A percentile compares a stretch with the other conserved stretches of the same genome.
phyloP scores from a whole-genome alignment of 2,888 invertebrate genomes.

The Eulithis testata region DNA sequence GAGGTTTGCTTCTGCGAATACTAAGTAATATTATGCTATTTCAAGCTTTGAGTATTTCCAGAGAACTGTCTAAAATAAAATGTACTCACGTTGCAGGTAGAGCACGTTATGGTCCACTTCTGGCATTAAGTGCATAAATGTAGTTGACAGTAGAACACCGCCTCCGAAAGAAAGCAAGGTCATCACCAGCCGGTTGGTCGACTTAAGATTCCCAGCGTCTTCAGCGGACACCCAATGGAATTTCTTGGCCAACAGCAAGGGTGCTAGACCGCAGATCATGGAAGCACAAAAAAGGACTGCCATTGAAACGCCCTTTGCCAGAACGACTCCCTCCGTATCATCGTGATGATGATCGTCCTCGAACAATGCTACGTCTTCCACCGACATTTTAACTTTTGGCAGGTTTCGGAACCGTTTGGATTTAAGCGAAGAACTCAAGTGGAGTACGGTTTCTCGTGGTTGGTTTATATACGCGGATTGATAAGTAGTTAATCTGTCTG shows the following conservation, averaged over 20 bases:
- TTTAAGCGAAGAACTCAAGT: slow-evolving; percentile 37
- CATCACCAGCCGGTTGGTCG: slow-evolving; percentile 82
- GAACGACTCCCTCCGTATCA: slow-evolving; percentile 78
- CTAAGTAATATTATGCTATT: not conserved
- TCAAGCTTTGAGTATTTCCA: not conserved
- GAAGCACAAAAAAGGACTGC: slow-evolving; percentile 90
- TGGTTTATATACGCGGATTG: slow-evolving; percentile 60
- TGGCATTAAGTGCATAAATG: slow-evolving; percentile 92
- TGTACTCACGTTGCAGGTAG: slow-evolving; percentile 81
- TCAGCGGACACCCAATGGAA: slow-evolving; percentile 85
- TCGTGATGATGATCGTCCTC: slow-evolving; percentile 49
- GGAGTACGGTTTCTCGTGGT: slow-evolving; percentile 56
- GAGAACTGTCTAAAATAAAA: not conserved
- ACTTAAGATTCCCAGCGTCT: slow-evolving; percentile 75
- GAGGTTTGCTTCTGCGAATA: not conserved
- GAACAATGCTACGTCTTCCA: slow-evolving; percentile 36
- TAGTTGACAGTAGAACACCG: slow-evolving; percentile 92
- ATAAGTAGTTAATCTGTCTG: slow-evolving; percentile 63
- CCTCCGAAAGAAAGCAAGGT: slow-evolving; percentile 91
- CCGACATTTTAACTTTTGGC: slow-evolving; percentile 48
- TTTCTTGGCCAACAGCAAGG: slow-evolving; percentile 88
- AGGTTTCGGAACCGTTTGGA: slow-evolving; percentile 28
- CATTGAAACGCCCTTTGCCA: slow-evolving; percentile 93
- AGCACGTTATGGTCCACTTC: slow-evolving; percentile 89
- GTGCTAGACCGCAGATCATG: slow-evolving; percentile 89